A percentile compares a stretch with the other conserved stretches of the same genome.
Conservation (phyloP, 2,888 invertebrate genomes). For the Coelopa pilipes region DNA sequence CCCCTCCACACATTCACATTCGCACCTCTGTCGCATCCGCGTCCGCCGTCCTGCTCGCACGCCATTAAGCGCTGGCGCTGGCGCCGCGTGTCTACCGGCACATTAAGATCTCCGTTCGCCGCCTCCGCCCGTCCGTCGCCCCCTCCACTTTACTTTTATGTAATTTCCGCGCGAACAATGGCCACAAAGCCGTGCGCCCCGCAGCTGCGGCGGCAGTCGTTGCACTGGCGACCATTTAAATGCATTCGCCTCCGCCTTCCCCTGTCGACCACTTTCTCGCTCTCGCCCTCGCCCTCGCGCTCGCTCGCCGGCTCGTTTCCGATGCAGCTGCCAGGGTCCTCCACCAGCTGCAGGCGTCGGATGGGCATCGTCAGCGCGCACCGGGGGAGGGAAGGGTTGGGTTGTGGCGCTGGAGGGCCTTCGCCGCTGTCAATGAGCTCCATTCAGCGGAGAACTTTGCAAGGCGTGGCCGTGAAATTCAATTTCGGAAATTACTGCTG, state of each 20-base stretch:
- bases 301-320: background rate
- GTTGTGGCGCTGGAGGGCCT: background rate
- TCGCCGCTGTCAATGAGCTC: no score
- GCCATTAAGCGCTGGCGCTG: no score
- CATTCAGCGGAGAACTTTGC: background rate
- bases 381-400: background rate
- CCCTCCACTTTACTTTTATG: slow-evolving; percentile 2
- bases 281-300: background rate
- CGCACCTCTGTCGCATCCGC: no score
- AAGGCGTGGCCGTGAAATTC: slow-evolving; percentile 14
- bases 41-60: no score
- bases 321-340: background rate
- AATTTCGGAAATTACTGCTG: slow-evolving; percentile 17
- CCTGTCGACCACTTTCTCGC: background rate
- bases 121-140: no score
- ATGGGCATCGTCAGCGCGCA: background rate
- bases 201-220: no score
- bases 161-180: slow-evolving; percentile 20
- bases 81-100: no score
- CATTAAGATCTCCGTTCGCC: no score
- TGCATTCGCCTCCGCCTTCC: background rate
- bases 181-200: background rate
- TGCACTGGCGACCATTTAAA: background rate
- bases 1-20: no score
- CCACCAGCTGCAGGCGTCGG: background rate